Conservation (phyloP, 2,113 vertebrate species). For the Malaclemys terrapin region DNA sequence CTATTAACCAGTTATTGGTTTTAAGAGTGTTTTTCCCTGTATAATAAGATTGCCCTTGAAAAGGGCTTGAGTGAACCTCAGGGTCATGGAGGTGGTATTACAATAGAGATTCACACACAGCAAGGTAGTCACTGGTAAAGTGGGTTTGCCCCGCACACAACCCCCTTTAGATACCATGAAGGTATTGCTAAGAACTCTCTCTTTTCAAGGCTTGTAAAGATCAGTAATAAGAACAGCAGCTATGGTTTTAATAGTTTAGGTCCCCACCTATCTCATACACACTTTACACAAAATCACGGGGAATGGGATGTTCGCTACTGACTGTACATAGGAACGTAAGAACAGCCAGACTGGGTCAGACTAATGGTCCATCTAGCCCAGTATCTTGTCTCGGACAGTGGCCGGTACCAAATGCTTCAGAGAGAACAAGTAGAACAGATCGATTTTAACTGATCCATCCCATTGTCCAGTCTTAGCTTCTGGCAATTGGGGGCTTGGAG, state of each 20-base stretch:
- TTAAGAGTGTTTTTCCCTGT: neutral
- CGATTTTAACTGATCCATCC: no score
- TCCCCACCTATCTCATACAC: no score
- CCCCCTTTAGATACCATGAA: neutral
- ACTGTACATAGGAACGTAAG: no score
- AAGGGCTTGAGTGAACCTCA: neutral
- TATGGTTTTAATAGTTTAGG: neutral
- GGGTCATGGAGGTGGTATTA: neutral
- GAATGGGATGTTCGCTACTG: no score
- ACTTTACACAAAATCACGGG: no score
- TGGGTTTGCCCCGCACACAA: rapidly evolving
- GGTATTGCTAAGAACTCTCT: neutral
- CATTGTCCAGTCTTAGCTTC: no score
- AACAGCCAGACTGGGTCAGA: no score
- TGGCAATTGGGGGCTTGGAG: no score
- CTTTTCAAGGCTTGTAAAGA: neutral
- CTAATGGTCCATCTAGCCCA: no score
- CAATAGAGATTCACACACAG: neutral
- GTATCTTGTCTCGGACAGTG: no score
- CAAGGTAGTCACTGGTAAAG: neutral
- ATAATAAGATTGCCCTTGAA: neutral
- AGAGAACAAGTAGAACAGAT: no score
- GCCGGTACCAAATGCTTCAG: no score
- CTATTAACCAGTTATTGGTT: neutral
- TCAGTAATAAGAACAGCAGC: neutral